phyloP scores from a whole-genome alignment of 2,113 vertebrate species.

The Gobio gobio region DNA sequence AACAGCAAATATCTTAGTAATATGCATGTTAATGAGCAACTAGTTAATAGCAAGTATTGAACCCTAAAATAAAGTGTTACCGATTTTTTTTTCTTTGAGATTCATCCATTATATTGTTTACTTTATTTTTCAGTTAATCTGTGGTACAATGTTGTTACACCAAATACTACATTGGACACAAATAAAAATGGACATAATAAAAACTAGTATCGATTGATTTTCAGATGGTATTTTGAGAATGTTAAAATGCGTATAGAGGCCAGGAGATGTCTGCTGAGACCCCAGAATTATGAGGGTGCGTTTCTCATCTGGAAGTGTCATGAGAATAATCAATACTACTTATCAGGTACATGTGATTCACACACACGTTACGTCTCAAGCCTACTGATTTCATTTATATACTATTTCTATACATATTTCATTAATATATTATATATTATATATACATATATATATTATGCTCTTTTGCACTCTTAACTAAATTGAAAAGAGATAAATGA shows the following conservation, averaged over 20 bases:
- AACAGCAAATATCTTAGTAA: no score
- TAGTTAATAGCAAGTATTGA: no score
- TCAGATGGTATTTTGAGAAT: conserved; percentile 68
- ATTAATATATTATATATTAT: neutral
- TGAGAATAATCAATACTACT: conserved; percentile 53
- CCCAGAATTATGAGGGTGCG: conserved; percentile 60
- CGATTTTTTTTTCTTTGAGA: neutral
- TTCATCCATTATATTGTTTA: neutral
- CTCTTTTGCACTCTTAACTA: no score
- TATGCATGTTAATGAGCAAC: no score
- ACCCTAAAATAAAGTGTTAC: no score
- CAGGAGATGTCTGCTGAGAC: conserved; percentile 61
- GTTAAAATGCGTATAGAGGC: conserved; percentile 58
- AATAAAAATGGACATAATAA: neutral
- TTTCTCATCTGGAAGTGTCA: conserved; percentile 63
- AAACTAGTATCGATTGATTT: neutral
- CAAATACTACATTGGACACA: neutral
- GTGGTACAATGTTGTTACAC: neutral
- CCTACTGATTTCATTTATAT: neutral
- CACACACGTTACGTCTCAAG: neutral
- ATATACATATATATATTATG: no score
- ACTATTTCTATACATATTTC: no score
- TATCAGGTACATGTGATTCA: conserved; percentile 58
- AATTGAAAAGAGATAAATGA: neutral
- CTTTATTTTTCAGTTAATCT: neutral